phyloP scores from a whole-genome alignment of 2,113 vertebrate species.

The Hyla sarda region DNA sequence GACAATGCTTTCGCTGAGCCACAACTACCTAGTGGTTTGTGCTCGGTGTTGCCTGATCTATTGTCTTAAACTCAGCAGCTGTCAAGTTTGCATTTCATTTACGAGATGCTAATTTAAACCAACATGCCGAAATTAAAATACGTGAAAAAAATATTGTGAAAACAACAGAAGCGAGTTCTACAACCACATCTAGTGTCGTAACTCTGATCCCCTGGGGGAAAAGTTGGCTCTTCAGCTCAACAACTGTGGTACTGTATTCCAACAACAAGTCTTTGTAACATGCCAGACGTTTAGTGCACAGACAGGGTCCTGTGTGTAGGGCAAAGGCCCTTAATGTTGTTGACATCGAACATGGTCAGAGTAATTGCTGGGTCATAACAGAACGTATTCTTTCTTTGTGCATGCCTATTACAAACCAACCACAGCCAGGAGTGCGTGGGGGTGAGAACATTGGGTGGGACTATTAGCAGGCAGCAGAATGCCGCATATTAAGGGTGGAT shows the following conservation, averaged over 20 bases:
- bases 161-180: slow-evolving; percentile 44
- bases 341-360: slow-evolving; percentile 59
- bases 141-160: slow-evolving; percentile 42
- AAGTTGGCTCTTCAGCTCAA: slow-evolving; percentile 53
- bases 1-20: no score
- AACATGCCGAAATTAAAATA: slow-evolving; percentile 24
- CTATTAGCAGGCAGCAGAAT: slow-evolving; percentile 49
- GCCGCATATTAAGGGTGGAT: slow-evolving; percentile 37
- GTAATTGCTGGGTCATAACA: slow-evolving; percentile 59
- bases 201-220: slow-evolving; percentile 53
- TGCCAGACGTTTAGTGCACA: slow-evolving; percentile 56
- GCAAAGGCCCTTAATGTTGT: slow-evolving; percentile 59
- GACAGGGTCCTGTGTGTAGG: slow-evolving; percentile 55
- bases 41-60: slow-evolving; percentile 18
- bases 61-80: slow-evolving; percentile 29
- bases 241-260: slow-evolving; percentile 55
- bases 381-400: slow-evolving; percentile 58
- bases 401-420: slow-evolving; percentile 50
- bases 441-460: slow-evolving; percentile 56
- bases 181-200: slow-evolving; percentile 50
- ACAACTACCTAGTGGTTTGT: neutral
- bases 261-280: slow-evolving; percentile 60
- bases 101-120: slow-evolving; percentile 53
- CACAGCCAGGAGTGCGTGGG: slow-evolving; percentile 57
- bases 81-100: slow-evolving; percentile 49